Percentiles rank a stretch among this genome's conserved stretches.
phyloP scores from a whole-genome alignment of 2,797 vertebrate genomes.

The Phrynocephalus guinanensis region DNA sequence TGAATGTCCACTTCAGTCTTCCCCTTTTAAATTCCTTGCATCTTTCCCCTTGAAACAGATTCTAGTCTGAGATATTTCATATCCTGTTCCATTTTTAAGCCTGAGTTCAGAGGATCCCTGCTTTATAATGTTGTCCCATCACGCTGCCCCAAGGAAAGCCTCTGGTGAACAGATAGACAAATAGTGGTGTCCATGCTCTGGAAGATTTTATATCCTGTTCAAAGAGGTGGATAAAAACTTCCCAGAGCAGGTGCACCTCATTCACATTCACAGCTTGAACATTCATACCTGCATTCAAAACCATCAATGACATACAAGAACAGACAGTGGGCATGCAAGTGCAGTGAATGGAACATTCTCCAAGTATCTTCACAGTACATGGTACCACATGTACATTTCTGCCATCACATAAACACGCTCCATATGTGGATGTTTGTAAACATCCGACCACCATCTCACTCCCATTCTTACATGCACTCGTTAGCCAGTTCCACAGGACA shows the following conservation, averaged over 20 bases:
- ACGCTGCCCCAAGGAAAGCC: background rate
- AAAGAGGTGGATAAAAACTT: slow-evolving; percentile 72
- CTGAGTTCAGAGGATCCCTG: background rate
- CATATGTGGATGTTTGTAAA: background rate
- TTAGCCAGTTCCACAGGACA: background rate
- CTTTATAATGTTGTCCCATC: background rate
- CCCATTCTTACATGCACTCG: background rate
- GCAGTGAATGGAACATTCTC: background rate
- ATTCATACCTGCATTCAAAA: slow-evolving; percentile 24
- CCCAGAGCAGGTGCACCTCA: slow-evolving; percentile 70
- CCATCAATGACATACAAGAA: slow-evolving; percentile 38
- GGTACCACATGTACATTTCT: background rate
- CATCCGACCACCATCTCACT: background rate
- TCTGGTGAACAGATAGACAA: slow-evolving; percentile 35
- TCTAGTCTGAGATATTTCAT: background rate
- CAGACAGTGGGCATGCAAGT: slow-evolving; percentile 15
- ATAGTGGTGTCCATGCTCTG: slow-evolving; percentile 68
- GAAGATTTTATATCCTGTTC: slow-evolving; percentile 71
- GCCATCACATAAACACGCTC: background rate
- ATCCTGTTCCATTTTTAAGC: background rate
- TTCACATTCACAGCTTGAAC: slow-evolving; percentile 47
- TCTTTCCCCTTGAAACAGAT: background rate
- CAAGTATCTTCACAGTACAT: background rate
- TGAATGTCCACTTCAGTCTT: accelerated
- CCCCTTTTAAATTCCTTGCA: background rate